Evolutionary conservation across 2,888 invertebrate species (phyloP).

Genomic region (Stomorhina lunata): DNA sequence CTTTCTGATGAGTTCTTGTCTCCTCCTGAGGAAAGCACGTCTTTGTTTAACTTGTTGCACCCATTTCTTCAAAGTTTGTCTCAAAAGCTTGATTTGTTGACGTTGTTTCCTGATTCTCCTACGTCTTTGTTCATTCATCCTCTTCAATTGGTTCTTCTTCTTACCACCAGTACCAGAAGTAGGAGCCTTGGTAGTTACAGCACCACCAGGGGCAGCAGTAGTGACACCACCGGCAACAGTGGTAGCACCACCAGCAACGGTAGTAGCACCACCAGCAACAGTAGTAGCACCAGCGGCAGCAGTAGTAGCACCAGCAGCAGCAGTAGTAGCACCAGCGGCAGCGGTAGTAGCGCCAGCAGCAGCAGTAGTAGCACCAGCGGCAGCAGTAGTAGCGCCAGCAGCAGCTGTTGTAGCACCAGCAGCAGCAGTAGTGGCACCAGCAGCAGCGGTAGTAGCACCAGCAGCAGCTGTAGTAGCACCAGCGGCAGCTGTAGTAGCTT

Average conservation of each 20-base stretch:
- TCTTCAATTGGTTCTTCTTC: neutral
- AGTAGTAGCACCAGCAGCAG: neutral
- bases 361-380: neutral
- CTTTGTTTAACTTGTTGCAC: neutral
- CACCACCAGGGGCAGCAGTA: neutral
- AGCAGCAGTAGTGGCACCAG: neutral
- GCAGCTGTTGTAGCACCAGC: neutral
- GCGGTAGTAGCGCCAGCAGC: neutral
- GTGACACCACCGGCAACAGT: neutral
- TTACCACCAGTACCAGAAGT: neutral
- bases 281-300: neutral
- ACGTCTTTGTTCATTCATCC: neutral
- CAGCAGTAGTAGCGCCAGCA: too few relatives aligned
- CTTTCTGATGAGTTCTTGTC: neutral
- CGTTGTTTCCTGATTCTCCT: neutral
- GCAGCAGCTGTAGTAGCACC: neutral
- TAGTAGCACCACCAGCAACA: neutral
- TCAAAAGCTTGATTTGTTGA: too few relatives aligned
- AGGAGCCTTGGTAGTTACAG: too few relatives aligned
- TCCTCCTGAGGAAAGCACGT: neutral
- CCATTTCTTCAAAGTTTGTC: neutral
- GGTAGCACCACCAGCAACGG: neutral
- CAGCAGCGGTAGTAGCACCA: neutral
- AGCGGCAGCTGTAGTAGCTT: neutral
- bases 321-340: neutral